These are phyloP conservation scores for Gymnoscelis rufifasciata DNA, from an alignment of 2,888 invertebrate genomes.

Conservation along the genomic window DNA sequence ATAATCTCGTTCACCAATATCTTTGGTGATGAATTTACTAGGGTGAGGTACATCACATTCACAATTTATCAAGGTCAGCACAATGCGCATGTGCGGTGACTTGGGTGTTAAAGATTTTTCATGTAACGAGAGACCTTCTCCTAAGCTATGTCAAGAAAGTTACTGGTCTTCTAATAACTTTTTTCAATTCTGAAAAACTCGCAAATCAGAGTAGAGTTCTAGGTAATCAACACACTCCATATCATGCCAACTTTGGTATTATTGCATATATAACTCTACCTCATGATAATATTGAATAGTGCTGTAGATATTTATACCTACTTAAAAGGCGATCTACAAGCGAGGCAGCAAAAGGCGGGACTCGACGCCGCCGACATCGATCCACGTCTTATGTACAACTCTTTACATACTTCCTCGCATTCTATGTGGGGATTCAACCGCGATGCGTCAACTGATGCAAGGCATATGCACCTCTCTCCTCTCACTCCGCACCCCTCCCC, in stretches of 20 bases:
- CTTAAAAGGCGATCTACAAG: conserved; percentile 18
- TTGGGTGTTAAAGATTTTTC: conserved; percentile 60
- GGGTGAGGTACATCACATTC: conserved; percentile 33
- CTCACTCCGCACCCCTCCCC: conserved; percentile 33
- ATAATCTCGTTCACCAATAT: conserved; percentile 18
- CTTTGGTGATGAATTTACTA: conserved; percentile 26
- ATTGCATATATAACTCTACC: neutral
- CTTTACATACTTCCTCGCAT: conserved; percentile 70
- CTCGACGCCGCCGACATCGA: conserved; percentile 67
- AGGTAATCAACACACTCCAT: no score
- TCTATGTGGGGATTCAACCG: conserved; percentile 73
- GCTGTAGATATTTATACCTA: conserved; percentile 3
- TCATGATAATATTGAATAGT: neutral
- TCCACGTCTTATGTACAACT: conserved; percentile 67
- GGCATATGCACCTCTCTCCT: conserved; percentile 58
- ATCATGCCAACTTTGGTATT: no score
- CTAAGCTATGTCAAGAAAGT: conserved; percentile 32
- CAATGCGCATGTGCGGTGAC: conserved; percentile 65
- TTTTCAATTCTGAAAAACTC: no score
- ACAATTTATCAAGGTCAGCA: conserved; percentile 60
- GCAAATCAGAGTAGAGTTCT: no score
- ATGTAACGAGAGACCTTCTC: conserved; percentile 34
- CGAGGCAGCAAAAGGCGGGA: conserved; percentile 43
- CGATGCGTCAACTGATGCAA: conserved; percentile 74
- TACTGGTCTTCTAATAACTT: no score